Evolutionary conservation across 2,113 vertebrate species (phyloP).

Genomic region (Carassius carassius): DNA sequence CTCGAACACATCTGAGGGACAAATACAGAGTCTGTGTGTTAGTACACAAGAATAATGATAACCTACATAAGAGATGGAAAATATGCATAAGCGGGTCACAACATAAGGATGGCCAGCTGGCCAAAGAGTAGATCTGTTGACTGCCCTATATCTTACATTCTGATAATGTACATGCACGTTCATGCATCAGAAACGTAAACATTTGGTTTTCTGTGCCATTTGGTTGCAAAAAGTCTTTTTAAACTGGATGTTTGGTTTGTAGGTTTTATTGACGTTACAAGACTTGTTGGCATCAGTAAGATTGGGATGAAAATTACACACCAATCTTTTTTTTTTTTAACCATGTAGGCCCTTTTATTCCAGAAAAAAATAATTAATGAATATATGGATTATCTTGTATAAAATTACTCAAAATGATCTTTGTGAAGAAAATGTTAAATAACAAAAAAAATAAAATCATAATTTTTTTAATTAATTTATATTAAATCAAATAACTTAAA

Average conservation of each 20-base stretch:
- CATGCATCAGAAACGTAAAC: no score
- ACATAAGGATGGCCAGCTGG: background rate
- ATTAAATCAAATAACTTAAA: no score
- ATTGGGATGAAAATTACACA: background rate
- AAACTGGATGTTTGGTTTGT: no score
- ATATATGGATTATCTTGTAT: background rate
- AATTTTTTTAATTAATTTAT: background rate
- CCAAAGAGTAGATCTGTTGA: background rate
- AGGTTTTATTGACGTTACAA: background rate
- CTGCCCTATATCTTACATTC: no score
- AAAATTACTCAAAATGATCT: no score
- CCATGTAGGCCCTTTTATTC: background rate
- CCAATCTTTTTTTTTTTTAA: background rate
- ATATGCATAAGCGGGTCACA: background rate
- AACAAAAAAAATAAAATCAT: background rate
- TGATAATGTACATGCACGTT: no score
- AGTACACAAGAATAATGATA: background rate
- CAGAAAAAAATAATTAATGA: background rate
- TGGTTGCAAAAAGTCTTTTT: background rate
- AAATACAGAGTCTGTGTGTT: background rate
- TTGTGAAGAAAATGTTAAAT: background rate
- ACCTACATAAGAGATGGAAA: background rate
- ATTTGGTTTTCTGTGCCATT: background rate
- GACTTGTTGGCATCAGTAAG: background rate
- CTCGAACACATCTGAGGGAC: slow-evolving; percentile 86